Evolutionary conservation across 2,888 invertebrate species (phyloP).

Genomic region (Noctua janthina): DNA sequence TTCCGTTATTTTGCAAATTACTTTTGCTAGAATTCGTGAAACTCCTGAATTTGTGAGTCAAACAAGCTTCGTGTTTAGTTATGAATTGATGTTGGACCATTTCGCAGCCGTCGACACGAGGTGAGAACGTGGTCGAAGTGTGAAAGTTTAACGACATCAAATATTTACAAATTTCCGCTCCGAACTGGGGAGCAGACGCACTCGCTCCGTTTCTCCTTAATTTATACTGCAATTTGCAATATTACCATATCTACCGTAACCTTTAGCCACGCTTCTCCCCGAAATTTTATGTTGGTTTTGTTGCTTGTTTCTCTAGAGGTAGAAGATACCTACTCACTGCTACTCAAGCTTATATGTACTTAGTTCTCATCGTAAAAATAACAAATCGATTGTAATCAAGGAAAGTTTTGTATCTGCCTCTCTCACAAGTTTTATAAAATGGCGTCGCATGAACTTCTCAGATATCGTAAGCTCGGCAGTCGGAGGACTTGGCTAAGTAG

Average conservation of each 20-base stretch:
- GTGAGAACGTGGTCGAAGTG: slow-evolving; percentile 72
- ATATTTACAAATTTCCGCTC: slow-evolving; percentile 76
- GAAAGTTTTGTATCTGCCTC: slow-evolving; percentile 60
- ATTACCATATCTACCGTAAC: slow-evolving; percentile 37
- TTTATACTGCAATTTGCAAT: slow-evolving; percentile 65
- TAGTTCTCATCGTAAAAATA: slow-evolving; percentile 62
- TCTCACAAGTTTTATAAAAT: slow-evolving; percentile 59
- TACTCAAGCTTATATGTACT: background rate
- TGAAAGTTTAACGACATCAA: slow-evolving; percentile 78
- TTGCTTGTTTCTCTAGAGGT: slow-evolving; percentile 22
- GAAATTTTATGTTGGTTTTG: slow-evolving; percentile 6
- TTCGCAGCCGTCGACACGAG: slow-evolving; percentile 68
- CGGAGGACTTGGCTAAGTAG: slow-evolving; percentile 60
- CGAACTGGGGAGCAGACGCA: slow-evolving; percentile 61
- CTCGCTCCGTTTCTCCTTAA: slow-evolving; percentile 66
- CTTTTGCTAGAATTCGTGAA: slow-evolving; percentile 53
- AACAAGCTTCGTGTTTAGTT: slow-evolving; percentile 59
- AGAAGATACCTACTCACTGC: background rate
- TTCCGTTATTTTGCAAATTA: slow-evolving; percentile 54
- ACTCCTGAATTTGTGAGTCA: slow-evolving; percentile 47
- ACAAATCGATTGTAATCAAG: slow-evolving; percentile 60
- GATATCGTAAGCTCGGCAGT: slow-evolving; percentile 66
- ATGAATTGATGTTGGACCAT: slow-evolving; percentile 69
- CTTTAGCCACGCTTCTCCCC: slow-evolving; percentile 13
- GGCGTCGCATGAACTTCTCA: slow-evolving; percentile 61